Percentiles rank a stretch among this genome's conserved stretches.
Conservation (phyloP, 1,140 invertebrate species). For the Sycophila sp. region DNA sequence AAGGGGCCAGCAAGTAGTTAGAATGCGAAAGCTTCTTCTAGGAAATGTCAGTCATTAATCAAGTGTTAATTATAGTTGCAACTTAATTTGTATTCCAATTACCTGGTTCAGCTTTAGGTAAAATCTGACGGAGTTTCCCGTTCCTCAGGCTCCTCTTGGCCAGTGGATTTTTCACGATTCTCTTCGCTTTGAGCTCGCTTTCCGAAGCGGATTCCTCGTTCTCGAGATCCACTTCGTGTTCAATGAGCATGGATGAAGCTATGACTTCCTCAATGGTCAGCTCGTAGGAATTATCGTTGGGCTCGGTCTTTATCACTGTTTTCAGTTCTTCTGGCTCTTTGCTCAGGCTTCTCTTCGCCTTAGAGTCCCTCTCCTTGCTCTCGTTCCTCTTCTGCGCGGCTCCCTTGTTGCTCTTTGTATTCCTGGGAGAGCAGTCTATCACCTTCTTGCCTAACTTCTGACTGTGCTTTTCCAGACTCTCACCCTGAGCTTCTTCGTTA, state of each 20-base stretch:
- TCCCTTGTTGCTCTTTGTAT: not conserved
- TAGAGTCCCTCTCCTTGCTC: slow-evolving; percentile 35
- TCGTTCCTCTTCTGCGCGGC: slow-evolving; percentile 20
- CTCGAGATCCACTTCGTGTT: slow-evolving; percentile 45
- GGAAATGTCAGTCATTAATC: no score
- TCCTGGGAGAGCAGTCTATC: slow-evolving; percentile 28
- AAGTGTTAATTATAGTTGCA: no score
- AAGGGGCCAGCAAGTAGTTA: no score
- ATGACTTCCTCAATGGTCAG: slow-evolving; percentile 62
- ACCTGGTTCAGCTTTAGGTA: slow-evolving; percentile 43
- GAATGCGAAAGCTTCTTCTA: no score
- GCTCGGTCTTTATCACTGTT: slow-evolving; percentile 11
- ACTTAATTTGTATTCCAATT: no score
- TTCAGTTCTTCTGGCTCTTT: slow-evolving; percentile 35
- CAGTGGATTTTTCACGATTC: slow-evolving; percentile 37
- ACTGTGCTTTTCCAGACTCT: slow-evolving; percentile 46
- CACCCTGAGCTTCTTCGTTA: slow-evolving; percentile 2
- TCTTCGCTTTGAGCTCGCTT: slow-evolving; percentile 44
- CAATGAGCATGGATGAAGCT: slow-evolving; percentile 57
- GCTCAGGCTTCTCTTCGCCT: slow-evolving; percentile 32
- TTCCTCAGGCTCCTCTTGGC: slow-evolving; percentile 70
- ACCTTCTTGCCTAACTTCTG: slow-evolving; percentile 46
- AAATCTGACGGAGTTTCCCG: slow-evolving; percentile 71
- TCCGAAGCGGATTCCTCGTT: slow-evolving; percentile 32
- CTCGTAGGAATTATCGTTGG: slow-evolving; percentile 49